Conservation (phyloP, 2,113 vertebrate species). For the Percina caprodes region DNA sequence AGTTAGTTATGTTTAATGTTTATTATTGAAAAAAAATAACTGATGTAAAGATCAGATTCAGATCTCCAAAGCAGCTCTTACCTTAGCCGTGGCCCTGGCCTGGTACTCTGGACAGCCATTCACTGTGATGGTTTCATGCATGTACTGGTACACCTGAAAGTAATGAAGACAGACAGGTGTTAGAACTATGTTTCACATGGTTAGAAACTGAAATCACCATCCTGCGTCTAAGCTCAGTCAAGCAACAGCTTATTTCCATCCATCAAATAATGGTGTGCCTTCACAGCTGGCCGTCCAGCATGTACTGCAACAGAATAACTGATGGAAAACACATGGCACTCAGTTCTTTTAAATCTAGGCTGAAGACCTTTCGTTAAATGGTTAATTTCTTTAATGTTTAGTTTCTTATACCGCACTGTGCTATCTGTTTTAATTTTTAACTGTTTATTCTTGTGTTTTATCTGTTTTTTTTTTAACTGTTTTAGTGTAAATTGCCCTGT, state of each 20-base stretch:
- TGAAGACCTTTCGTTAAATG: too few species aligned
- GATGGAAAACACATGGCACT: neutral
- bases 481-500: too few species aligned
- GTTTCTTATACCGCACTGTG: too few species aligned
- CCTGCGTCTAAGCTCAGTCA: neutral
- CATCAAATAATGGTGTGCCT: conserved; percentile 26
- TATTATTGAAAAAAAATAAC: neutral
- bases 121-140: conserved; percentile 99
- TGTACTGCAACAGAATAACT: neutral
- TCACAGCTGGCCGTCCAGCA: conserved; percentile 29
- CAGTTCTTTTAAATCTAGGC: neutral
- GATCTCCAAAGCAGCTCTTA: conserved; percentile 73
- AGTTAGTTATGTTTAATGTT: neutral
- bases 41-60: neutral
- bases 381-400: too few species aligned
- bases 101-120: conserved; percentile 98
- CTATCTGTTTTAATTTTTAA: too few species aligned
- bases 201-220: conserved; percentile 18
- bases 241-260: conserved; percentile 23
- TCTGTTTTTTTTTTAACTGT: too few species aligned
- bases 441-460: too few species aligned
- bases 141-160: conserved; percentile 98
- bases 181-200: conserved; percentile 24
- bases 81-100: conserved; percentile 98
- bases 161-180: conserved; percentile 57